These are phyloP conservation scores for Balearica regulorum DNA, from an alignment of 2,797 vertebrate species.

Conservation along the genomic window DNA sequence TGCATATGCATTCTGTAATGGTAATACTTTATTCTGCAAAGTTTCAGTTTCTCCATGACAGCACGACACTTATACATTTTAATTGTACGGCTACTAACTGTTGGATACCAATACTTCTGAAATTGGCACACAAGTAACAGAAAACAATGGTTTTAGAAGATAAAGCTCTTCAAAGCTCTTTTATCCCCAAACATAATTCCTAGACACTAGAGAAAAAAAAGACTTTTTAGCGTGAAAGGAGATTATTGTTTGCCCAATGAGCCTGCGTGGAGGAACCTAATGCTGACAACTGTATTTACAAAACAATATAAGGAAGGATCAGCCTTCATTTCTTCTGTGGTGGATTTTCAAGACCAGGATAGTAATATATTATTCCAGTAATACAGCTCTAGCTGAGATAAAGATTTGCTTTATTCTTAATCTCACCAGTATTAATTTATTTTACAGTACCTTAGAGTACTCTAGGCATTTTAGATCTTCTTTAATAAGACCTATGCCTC, in stretches of 20 bases:
- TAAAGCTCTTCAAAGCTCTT: conserved; percentile 48
- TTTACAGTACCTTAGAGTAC: not conserved
- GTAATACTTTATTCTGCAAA: not conserved
- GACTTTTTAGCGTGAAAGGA: conserved; percentile 21
- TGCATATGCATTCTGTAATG: not conserved
- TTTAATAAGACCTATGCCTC: not conserved
- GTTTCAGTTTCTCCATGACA: not conserved
- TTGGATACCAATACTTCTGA: not conserved
- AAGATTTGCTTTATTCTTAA: conserved; percentile 34
- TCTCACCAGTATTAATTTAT: conserved; percentile 33
- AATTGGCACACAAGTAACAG: not conserved
- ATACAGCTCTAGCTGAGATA: conserved; percentile 1
- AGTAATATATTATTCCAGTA: not conserved
- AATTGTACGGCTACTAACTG: not conserved
- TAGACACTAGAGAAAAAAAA: not conserved
- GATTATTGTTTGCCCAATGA: conserved; percentile 15
- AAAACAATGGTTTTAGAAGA: conserved; percentile 43
- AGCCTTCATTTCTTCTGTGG: not conserved
- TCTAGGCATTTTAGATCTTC: not conserved
- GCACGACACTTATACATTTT: not conserved
- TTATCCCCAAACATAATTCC: conserved; percentile 17
- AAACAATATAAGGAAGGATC: not conserved
- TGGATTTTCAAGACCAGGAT: not conserved
- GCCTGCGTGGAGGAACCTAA: not conserved
- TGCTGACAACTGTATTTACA: conserved; percentile 33